These are phyloP conservation scores for Xiphias gladius DNA, from an alignment of 2,113 vertebrate species.

Conservation along the genomic window DNA sequence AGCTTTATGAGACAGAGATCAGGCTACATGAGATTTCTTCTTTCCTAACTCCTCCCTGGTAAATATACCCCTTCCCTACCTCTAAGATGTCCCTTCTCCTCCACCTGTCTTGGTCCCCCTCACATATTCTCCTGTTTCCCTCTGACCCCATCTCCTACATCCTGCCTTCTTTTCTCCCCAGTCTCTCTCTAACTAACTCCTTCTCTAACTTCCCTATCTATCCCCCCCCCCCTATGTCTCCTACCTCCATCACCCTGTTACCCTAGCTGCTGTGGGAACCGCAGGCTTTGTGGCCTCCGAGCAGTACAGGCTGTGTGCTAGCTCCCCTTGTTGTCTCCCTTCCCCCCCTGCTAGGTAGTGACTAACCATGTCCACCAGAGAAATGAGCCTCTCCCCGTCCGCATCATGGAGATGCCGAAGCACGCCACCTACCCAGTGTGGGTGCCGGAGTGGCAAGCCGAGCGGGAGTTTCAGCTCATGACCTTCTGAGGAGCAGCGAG, in stretches of 20 bases:
- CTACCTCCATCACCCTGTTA: conserved; percentile 58
- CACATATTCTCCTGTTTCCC: conserved; percentile 23
- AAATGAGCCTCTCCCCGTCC: conserved; percentile 84
- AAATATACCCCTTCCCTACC: conserved; percentile 2
- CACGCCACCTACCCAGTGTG: conserved; percentile 89
- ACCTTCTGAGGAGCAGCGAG: conserved; percentile 87
- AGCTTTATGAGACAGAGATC: conserved; percentile 52
- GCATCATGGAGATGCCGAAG: conserved; percentile 87
- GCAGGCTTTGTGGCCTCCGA: conserved; percentile 73
- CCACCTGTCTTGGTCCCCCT: conserved; percentile 7
- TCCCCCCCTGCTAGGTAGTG: conserved; percentile 89
- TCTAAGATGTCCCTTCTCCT: conserved; percentile 17
- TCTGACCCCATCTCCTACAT: conserved; percentile 9
- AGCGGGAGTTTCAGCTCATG: conserved; percentile 90
- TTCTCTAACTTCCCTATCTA: conserved; percentile 40
- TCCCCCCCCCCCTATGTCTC: conserved; percentile 17
- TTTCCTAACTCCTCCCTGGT: conserved; percentile 20
- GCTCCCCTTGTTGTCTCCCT: conserved; percentile 86
- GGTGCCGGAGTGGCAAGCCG: conserved; percentile 88
- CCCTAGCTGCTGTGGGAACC: conserved; percentile 73
- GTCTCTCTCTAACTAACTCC: conserved; percentile 46
- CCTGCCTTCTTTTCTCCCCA: conserved; percentile 14
- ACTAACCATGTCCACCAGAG: conserved; percentile 88
- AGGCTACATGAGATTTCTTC: conserved; percentile 57
- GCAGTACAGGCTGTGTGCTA: conserved; percentile 85